Evolutionary conservation across 2,797 vertebrate species (phyloP).

Genomic region (Artibeus lituratus): DNA sequence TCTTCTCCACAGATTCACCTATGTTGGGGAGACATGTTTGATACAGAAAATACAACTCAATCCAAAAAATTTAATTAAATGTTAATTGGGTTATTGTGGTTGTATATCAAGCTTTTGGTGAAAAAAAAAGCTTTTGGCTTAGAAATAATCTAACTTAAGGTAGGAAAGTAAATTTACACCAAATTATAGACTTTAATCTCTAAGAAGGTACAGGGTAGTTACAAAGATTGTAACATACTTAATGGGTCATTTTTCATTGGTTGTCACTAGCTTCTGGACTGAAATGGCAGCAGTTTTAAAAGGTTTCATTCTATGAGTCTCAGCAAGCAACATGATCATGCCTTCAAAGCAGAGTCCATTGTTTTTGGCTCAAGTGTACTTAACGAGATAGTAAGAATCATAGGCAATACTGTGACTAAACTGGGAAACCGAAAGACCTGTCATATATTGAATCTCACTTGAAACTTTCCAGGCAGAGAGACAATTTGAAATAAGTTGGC

Average conservation of each 20-base stretch:
- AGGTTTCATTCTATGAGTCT: background rate
- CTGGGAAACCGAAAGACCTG: background rate
- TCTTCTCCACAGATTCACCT: background rate
- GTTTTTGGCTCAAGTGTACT: slow-evolving; percentile 24
- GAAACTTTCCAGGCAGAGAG: slow-evolving; percentile 28
- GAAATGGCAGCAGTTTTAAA: background rate
- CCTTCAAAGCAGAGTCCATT: background rate
- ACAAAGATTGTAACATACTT: background rate
- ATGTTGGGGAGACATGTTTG: background rate
- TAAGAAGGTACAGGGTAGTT: background rate
- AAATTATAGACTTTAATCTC: background rate
- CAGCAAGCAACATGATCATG: background rate
- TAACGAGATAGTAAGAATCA: slow-evolving; percentile 11
- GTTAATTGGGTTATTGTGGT: background rate
- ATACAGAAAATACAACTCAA: background rate
- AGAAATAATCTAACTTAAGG: background rate
- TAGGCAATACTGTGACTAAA: slow-evolving; percentile 29
- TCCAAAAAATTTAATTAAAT: background rate
- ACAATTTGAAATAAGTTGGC: slow-evolving; percentile 55
- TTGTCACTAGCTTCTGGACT: background rate
- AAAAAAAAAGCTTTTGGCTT: background rate
- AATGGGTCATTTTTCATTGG: background rate
- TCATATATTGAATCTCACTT: background rate
- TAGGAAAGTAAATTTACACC: background rate
- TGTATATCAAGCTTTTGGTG: background rate